Evolutionary conservation across 2,113 vertebrate species (phyloP).

Genomic region (Octodon degus): DNA sequence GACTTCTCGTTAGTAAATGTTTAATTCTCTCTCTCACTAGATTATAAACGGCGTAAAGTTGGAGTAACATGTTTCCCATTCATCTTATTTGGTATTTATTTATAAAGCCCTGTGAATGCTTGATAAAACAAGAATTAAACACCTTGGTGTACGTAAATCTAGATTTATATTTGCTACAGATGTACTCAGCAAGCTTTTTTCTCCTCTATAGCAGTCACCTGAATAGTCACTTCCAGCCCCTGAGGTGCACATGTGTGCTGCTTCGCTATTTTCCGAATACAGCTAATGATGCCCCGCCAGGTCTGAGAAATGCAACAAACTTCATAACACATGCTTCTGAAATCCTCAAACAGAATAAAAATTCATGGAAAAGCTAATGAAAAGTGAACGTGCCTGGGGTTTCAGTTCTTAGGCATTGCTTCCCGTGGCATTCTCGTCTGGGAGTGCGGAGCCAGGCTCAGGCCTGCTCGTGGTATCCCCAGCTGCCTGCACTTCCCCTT

Average conservation of each 20-base stretch:
- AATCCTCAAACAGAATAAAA: neutral
- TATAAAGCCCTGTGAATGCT: neutral
- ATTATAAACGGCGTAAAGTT: neutral
- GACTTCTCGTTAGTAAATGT: neutral
- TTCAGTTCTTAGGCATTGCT: neutral
- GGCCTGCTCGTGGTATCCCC: constrained; percentile 77
- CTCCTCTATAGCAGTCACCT: neutral
- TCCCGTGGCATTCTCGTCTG: neutral
- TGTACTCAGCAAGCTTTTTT: neutral
- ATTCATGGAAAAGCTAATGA: neutral
- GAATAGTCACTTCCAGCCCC: neutral
- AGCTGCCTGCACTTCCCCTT: constrained; percentile 66
- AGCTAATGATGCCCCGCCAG: neutral
- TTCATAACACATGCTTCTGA: neutral
- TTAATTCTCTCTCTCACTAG: neutral
- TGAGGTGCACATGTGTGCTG: too few relatives aligned
- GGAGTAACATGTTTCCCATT: neutral
- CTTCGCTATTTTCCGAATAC: neutral
- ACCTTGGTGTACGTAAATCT: neutral
- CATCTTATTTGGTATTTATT: neutral
- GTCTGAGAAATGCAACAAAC: neutral
- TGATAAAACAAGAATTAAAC: constrained; percentile 25
- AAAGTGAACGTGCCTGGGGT: neutral
- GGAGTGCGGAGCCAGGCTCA: neutral
- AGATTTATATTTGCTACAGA: constrained; percentile 42